Evolutionary conservation across 2,888 invertebrate genomes (phyloP).

Genomic region (Chironomus riparius): DNA sequence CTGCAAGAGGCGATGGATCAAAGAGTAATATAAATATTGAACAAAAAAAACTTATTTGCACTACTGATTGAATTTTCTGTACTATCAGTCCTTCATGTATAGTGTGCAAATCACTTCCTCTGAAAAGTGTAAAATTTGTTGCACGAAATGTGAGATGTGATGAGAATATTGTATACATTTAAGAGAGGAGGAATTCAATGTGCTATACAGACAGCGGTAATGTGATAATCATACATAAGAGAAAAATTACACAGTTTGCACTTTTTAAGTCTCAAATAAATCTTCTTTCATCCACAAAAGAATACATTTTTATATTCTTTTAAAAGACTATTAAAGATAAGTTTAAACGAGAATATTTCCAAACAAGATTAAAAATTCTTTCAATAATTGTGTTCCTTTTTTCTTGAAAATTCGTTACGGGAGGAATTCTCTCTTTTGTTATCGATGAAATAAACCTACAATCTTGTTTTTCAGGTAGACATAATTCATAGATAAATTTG

Average conservation of each 20-base stretch:
- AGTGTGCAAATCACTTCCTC: not conserved
- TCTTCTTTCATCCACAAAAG: not conserved
- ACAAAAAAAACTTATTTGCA: not conserved
- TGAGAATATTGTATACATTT: too few species aligned
- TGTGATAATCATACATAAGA: constrained; percentile 4
- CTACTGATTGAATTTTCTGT: not conserved
- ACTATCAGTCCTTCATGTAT: not conserved
- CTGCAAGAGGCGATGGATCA: not conserved
- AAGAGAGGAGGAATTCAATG: too few species aligned
- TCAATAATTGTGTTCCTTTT: too few species aligned
- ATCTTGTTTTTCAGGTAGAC: not conserved
- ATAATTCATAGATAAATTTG: not conserved
- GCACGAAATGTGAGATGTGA: too few species aligned
- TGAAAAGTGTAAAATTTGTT: not conserved
- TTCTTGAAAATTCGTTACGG: not conserved
- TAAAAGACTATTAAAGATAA: not conserved
- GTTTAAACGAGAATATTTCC: not conserved
- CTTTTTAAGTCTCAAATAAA: not conserved
- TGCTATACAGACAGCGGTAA: not conserved
- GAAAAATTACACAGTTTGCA: constrained; percentile 2
- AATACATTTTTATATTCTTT: not conserved
- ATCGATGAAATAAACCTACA: not conserved
- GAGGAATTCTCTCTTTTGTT: not conserved
- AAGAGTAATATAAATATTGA: constrained; percentile 3
- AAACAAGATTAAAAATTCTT: too few species aligned